Evolutionary conservation across 2,888 invertebrate species (phyloP), one percentile per base, ranked within the genome.

Genomic region (Andrena fulva): DNA sequence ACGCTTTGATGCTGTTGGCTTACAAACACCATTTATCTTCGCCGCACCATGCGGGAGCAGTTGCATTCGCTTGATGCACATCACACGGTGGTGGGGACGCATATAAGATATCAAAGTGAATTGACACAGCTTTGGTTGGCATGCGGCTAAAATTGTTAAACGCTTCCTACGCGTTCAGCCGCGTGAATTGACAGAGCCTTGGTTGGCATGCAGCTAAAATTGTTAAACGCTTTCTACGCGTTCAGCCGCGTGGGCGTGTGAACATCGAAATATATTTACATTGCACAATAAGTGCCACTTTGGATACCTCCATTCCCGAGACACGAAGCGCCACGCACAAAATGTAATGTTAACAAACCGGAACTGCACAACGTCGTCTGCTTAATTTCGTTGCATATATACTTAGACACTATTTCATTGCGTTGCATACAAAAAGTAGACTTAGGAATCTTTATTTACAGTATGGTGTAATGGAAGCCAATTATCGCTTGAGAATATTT

Each of bases 71-170:
- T 64, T 78, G 56, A 59, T 54, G 67, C 52, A 56, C 52, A 66
- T 81, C 78, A 59, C 73, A 56, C 70, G 63, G 50, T 33, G 50
- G 8, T 71, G 27, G 68, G 29, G 56, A 50, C 54, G 79, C 66
- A 66, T 71, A 75, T 35, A 76, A 85, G 80, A 82, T 86, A 85
- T 85, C 81, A 77, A 81, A 82, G 83, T 85, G 80, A 88, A 89
- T 87, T 84, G 86, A 80, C 86, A 85, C 73, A 76, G 72, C 73
- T 78, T 82, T 72, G 59, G 54, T 73, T 60, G 78, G 78, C 87
- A 72, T 82, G 70, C 73, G 35, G 52, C 67, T 70, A 78, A 76
- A 79, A 86, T 85, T 80, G 66, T 82, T 71, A 54, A 78, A 60
- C 76, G 73, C 77, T 86, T 76, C 71, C 81, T 52, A 74, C 73